Percentiles rank a stretch among this genome's conserved stretches.
phyloP scores from a whole-genome alignment of 2,113 vertebrate genomes.

The Chunga burmeisteri region DNA sequence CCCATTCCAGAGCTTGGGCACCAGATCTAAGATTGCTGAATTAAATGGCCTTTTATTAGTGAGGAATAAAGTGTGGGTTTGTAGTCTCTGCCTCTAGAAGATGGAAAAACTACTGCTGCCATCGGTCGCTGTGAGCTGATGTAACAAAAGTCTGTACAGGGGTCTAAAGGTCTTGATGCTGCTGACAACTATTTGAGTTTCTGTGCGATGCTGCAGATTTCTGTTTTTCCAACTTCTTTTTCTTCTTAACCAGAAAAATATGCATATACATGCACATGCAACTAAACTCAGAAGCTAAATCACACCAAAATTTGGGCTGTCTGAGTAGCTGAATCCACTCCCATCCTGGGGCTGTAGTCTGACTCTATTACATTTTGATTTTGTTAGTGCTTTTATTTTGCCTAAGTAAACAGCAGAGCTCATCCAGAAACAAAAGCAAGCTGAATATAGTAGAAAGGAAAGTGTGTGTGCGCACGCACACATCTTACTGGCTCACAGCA shows the following conservation, averaged over 20 bases:
- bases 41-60: neutral
- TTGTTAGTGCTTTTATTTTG: neutral
- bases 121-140: neutral
- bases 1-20: neutral
- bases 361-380: rapidly evolving
- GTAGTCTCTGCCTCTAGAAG: neutral
- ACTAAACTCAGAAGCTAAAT: neutral
- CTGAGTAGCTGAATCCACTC: neutral
- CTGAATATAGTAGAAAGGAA: rapidly evolving
- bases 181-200: neutral
- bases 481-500: rapidly evolving
- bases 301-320: neutral
- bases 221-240: neutral
- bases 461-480: neutral
- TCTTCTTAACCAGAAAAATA: neutral
- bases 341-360: rapidly evolving
- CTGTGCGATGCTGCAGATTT: neutral
- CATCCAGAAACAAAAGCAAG: neutral
- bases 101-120: neutral
- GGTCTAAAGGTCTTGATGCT: neutral
- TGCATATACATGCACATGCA: too few relatives aligned
- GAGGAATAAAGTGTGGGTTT: neutral
- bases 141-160: neutral
- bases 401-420: neutral
- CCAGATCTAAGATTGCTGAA: neutral